Conservation (phyloP, 2,888 invertebrate genomes). For the Lucinisca nassula region DNA sequence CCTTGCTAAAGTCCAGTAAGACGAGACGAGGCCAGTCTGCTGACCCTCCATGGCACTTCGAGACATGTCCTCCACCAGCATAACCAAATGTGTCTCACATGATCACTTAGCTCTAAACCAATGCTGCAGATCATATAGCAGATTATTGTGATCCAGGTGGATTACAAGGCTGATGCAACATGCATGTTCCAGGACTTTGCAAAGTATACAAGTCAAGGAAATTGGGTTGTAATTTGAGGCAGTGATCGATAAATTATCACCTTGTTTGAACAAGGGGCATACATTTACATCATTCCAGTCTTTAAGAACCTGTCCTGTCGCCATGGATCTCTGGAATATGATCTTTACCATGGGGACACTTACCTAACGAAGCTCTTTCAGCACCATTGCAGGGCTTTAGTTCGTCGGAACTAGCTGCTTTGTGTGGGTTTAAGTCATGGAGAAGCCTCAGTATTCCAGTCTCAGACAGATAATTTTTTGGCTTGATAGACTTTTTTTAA, state of each 20-base stretch:
- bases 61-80: background rate
- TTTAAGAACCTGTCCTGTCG: background rate
- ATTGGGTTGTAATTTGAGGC: background rate
- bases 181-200: background rate
- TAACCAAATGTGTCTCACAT: constrained; percentile 3
- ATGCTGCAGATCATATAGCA: constrained; percentile 3
- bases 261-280: background rate
- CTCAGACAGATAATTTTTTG: too few species aligned
- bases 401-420: too few species aligned
- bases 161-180: background rate
- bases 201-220: background rate
- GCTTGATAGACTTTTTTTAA: too few species aligned
- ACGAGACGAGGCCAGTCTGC: constrained; percentile 7
- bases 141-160: background rate
- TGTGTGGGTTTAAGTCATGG: too few species aligned
- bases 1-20: constrained; percentile 17
- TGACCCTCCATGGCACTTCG: background rate
- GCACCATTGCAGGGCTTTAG: too few species aligned
- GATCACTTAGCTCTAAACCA: background rate
- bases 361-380: background rate
- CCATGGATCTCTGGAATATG: background rate
- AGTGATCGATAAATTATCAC: background rate
- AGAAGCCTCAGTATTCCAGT: too few species aligned
- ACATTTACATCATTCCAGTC: background rate
- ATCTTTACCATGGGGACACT: background rate